These are phyloP conservation scores for Cydia amplana DNA, from an alignment of 1,140 invertebrate genomes.

Conservation along the genomic window DNA sequence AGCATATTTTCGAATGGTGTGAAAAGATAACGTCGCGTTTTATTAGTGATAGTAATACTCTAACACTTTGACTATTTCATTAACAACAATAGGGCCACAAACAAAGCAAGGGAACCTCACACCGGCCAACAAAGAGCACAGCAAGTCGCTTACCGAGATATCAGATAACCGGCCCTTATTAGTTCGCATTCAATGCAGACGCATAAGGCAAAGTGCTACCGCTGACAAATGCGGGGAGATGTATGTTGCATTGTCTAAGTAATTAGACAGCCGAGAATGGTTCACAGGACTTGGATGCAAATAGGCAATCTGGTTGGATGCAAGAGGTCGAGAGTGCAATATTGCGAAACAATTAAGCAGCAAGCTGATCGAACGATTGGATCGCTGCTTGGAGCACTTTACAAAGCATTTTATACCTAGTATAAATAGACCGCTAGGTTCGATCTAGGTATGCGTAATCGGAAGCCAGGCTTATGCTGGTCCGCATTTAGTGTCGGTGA, in stretches of 20 bases:
- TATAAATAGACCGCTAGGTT: background rate
- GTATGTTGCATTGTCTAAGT: conserved; percentile 25
- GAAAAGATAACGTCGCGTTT: background rate
- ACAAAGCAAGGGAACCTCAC: conserved; percentile 23
- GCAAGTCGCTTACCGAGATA: conserved; percentile 1
- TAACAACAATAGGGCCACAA: background rate
- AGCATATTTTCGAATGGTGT: background rate
- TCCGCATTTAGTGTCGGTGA: conserved; percentile 7
- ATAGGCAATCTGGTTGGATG: conserved; percentile 11
- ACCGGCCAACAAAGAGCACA: conserved; percentile 15
- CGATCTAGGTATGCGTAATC: background rate
- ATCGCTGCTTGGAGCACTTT: conserved; percentile 38
- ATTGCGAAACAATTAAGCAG: conserved; percentile 35
- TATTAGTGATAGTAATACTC: background rate
- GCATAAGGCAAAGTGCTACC: conserved; percentile 24
- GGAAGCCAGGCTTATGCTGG: background rate
- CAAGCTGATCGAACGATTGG: conserved; percentile 38
- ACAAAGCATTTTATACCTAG: conserved; percentile 27
- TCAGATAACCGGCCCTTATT: conserved; percentile 30
- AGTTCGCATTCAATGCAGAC: conserved; percentile 22
- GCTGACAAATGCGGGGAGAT: conserved; percentile 26
- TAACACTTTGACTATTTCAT: background rate
- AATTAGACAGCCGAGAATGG: conserved; percentile 19
- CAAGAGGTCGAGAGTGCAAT: conserved; percentile 32
- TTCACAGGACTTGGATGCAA: conserved; percentile 5